phyloP scores from a whole-genome alignment of 92 coral and sea anemone genomes.

The Epizoanthus stellaris region DNA sequence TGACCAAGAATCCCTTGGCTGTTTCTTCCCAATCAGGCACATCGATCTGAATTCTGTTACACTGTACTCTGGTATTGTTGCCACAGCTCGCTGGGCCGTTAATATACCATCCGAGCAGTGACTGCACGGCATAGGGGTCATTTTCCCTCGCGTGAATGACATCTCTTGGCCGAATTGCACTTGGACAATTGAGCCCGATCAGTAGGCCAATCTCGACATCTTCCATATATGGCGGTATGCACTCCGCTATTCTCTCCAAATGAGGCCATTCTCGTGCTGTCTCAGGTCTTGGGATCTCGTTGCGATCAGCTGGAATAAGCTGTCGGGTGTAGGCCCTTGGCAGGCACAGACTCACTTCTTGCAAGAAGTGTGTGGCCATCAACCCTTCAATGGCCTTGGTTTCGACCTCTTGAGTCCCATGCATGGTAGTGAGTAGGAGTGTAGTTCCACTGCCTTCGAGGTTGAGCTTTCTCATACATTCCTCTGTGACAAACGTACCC shows the following conservation, averaged over 20 bases:
- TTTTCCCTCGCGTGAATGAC: constrained; percentile 48
- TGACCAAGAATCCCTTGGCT: neutral
- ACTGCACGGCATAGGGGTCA: too few species aligned
- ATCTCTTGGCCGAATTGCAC: constrained; percentile 45
- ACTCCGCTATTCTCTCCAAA: neutral
- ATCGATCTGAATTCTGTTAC: too few species aligned
- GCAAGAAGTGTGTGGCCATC: neutral
- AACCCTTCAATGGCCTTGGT: constrained; percentile 49
- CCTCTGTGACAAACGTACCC: constrained; percentile 49
- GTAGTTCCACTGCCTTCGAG: constrained; percentile 62
- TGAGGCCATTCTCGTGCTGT: too few species aligned
- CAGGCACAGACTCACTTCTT: too few species aligned
- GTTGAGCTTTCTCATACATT: constrained; percentile 41
- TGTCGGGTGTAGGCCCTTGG: too few species aligned
- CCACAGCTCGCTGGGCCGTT: too few species aligned
- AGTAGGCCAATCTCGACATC: constrained; percentile 60
- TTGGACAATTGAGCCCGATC: constrained; percentile 37
- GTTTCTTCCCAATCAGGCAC: neutral
- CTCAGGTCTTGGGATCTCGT: too few species aligned
- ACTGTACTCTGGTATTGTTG: too few species aligned
- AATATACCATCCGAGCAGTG: too few species aligned
- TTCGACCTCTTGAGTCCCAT: constrained; percentile 42
- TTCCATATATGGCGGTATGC: constrained; percentile 59
- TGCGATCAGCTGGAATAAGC: too few species aligned
- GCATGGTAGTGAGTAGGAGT: constrained; percentile 18